Evolutionary conservation across 1,140 invertebrate species (phyloP), one percentile per base, ranked within the genome.

Genomic region (Drosophila repleta): DNA sequence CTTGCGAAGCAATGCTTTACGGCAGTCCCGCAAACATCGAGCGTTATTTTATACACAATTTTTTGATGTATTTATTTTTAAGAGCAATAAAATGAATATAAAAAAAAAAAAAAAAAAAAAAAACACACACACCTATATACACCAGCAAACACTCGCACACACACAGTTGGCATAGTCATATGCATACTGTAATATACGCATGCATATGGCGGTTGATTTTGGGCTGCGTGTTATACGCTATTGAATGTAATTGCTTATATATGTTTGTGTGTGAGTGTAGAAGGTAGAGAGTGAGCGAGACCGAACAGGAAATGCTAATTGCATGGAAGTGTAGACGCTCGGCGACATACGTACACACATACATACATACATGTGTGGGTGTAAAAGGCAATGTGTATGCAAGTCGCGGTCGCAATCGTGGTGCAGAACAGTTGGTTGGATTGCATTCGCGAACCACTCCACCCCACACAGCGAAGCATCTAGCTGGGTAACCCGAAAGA

Each of bases 301-400:
- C 64, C 72, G 76, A 76, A 79, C 72, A 84, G 76, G 80, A 84
- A 84, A 84, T 79, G 80, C 76, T 85, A 85, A 85, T 85, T 85
- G 76, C 81, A 77, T 77, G 81, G 67, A 85, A 85, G 81, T 77
- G 69, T 70, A 43, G 35, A 43, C 37, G 63, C 72, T 66, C 69
- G 37, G n/a, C n/a, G n/a, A 20, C n/a, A 24, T 61, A 51, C 60
- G 37, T 62, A 41, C 4, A 24, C 4, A 4, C 4, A 24, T 29
- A 1, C 2, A 29, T 7, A 8, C 2, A 6, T 29, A 8, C 1
- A 1, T 37, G 58, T 56, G 66, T 55, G 61, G 39, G 15, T 41
- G 48, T 63, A 43, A 10, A 8, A 60, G 32, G 65, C 56, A 45
- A 51, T 62, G 57, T 62, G 24, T 43, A 62, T 67, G 69, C 53